Base-by-base conservation (phyloP, 2,113 vertebrate genomes). In the Tretioscincus oriximinensis region DNA sequence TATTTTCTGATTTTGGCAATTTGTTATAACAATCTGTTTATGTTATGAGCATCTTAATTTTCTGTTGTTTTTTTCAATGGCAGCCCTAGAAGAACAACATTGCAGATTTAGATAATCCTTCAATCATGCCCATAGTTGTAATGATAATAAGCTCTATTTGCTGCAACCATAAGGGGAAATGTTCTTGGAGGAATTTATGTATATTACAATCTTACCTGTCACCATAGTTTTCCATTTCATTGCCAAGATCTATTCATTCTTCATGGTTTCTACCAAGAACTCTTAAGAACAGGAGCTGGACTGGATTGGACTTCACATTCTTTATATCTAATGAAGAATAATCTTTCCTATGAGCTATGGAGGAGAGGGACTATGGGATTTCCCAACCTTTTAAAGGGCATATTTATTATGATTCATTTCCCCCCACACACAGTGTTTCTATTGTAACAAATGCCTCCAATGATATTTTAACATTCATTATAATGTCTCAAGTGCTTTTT, bases 401-500 rank as follows among this genome's bases (percentile, higher is more conserved):
- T 47, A 47, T n/a, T 61, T 24, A 29, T 70, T 69, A 24, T 54
- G 22, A 60, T 65, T 74, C 64, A 81, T 81, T 81, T 75, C 5
- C 68, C 63, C 49, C 31, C 21, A 4, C 29, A 4, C 35, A 41
- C 35, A n/a, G n/a, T 21, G 18, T 24, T 63, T 69, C 63, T 31
- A 76, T 60, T 69, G 51, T 81, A 63, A 49, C 58, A 75, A 69
- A 61, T 61, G 35, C 4, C 65, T 47, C 68, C 63, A 58, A 81
- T 81, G 65, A 76, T 75, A 69, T 61, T 47, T 76, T 51, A 61
- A 16, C 9, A 70, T 76, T 81, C 31, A 21, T 76, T 81, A 68
- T 76, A 75, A 60, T 61, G 35, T 54, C 73, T 76, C 61, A 73
- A 81, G 65, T 81, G 80, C 51, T 76, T 69, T 61, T 49, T 51